These are phyloP conservation scores for Isichthys henryi DNA, from an alignment of 2,113 vertebrate genomes.

Conservation along the genomic window DNA sequence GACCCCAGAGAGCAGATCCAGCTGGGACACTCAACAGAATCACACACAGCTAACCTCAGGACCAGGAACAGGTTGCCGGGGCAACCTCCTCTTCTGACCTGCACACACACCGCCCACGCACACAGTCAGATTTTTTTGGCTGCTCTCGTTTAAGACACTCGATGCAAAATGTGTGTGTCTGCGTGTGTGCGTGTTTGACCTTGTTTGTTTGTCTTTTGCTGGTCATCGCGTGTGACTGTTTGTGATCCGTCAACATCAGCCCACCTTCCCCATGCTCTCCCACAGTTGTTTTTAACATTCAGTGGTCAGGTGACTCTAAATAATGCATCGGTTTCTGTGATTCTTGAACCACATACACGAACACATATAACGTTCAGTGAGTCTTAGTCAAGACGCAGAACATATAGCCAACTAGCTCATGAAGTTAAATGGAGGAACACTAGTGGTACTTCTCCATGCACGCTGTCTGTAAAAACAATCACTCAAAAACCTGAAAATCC, in stretches of 20 bases:
- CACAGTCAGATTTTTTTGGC: conserved; percentile 1
- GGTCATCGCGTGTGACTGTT: not conserved
- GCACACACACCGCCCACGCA: not conserved
- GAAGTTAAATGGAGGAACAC: not conserved
- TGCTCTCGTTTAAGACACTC: not conserved
- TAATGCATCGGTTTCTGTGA: not conserved
- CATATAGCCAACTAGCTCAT: not conserved
- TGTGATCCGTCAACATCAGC: not conserved
- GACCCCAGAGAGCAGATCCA: not conserved
- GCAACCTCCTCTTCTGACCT: conserved; percentile 3
- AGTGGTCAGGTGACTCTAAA: not conserved
- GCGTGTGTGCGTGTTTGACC: not conserved
- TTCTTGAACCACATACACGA: not conserved
- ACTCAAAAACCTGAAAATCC: not conserved
- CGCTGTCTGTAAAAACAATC: not conserved
- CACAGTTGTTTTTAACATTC: not conserved
- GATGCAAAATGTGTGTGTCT: not conserved
- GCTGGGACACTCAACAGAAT: not conserved
- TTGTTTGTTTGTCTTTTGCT: not conserved
- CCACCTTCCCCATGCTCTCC: not conserved
- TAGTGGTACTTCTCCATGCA: not conserved
- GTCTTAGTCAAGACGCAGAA: not conserved
- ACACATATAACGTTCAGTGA: not conserved
- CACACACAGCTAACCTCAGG: not conserved
- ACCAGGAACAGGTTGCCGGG: not conserved